These are phyloP conservation scores for Halotydeus destructor DNA, from an alignment of 1,140 invertebrate species.

Conservation along the genomic window DNA sequence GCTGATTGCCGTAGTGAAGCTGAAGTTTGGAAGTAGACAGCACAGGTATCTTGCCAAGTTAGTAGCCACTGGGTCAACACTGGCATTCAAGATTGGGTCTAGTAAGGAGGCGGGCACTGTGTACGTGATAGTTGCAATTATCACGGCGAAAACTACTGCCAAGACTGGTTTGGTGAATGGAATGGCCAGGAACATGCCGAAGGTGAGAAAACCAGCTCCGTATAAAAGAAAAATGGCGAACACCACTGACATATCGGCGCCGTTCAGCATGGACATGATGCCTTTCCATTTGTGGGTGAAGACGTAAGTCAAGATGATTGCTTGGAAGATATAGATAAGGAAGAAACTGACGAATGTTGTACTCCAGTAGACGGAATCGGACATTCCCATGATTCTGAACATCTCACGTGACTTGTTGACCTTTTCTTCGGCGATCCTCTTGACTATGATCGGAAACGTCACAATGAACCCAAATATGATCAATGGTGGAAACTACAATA, in stretches of 20 bases:
- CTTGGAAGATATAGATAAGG: too few relatives aligned
- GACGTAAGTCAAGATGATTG: too few relatives aligned
- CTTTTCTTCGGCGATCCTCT: constrained; percentile 9
- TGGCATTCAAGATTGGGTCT: background rate
- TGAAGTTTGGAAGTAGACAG: background rate
- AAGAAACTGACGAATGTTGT: constrained; percentile 4
- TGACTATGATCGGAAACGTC: constrained; percentile 2
- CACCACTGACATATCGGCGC: constrained; percentile 1
- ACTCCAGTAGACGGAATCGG: constrained; percentile 6
- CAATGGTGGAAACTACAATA: too few relatives aligned
- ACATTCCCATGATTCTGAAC: constrained; percentile 9
- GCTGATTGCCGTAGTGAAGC: background rate
- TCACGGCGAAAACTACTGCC: background rate
- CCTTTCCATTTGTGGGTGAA: too few relatives aligned
- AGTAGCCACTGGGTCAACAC: background rate
- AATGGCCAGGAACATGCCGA: background rate
- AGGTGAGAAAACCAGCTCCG: background rate
- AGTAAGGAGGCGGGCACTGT: background rate
- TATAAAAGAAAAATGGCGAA: constrained; percentile 4
- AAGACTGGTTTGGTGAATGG: background rate
- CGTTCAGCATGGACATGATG: constrained; percentile 9
- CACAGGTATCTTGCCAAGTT: background rate
- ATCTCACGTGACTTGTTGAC: background rate
- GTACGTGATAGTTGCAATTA: background rate
- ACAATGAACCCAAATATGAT: constrained; percentile 9